Base-by-base conservation (phyloP, 2,888 invertebrate species). In the Gastrophysa polygoni region DNA sequence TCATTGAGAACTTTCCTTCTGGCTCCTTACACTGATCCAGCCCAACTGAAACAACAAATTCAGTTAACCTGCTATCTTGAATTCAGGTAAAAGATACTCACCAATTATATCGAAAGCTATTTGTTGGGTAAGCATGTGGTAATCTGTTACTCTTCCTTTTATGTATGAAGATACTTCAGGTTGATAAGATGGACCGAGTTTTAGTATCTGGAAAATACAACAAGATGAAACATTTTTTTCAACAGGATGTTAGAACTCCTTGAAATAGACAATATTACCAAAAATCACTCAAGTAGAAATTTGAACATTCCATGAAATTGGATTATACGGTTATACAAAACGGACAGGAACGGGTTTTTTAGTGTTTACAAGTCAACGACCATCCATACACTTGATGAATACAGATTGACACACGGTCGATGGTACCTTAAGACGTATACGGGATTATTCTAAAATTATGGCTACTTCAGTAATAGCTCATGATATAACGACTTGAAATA, bases 61-160 rank as follows among this genome's bases (percentile, higher is more conserved):
- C 11, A n/a, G n/a, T n/a, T n/a, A n/a, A n/a, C n/a, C n/a, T 14
- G 16, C 24, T 46, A 28, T 20, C 10, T 28, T 14, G 17, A 46
- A 14, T 6, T 11, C 16, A 46, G 10, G 17, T 4, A 46, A 38
- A 82, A 77, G 64, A 56, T 44, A 63, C 66, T 66, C 38, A 68
- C 68, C 52, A n/a, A 58, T 47, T 57, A 68, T 66, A 48, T 61
- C 50, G 29, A 59, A 63, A 29, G 17, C 18, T 17, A 66, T 52
- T 2, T 24, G 2, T 7, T 62, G 38, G 44, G 11, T 54, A 8
- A 50, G 50, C 1, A 34, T n/a, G 21, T 51, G 50, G 29, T 54
- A 66, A 2, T 44, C 17, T 16, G 14, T 17, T 5, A 68, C 63
- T 18, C 44, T 64, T 11, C 66, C 68, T 44, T 48, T 55, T 16